A percentile compares a stretch with the other conserved stretches of the same genome.
These are phyloP conservation scores for Styela plicata DNA, from an alignment of 23 tunicate genomes.

Conservation along the genomic window DNA sequence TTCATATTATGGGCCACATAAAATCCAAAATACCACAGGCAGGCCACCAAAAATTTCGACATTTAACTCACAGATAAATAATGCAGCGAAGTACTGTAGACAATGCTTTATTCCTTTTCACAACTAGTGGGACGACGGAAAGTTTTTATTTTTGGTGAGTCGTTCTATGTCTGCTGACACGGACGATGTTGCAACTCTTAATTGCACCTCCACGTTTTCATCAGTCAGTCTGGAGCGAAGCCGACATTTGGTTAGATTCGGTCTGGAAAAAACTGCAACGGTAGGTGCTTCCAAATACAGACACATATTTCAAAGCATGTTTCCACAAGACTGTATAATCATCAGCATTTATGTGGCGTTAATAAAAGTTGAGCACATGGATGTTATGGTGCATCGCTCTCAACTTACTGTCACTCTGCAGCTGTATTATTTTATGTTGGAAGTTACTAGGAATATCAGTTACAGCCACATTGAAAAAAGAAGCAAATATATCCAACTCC, in stretches of 20 bases:
- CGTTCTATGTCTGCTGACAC: neutral
- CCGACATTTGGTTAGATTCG: conserved; percentile 14
- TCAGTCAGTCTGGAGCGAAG: conserved; percentile 15
- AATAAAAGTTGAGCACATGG: conserved; percentile 16
- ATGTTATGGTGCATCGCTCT: too few relatives aligned
- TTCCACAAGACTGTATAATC: conserved; percentile 11
- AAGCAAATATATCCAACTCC: conserved; percentile 61
- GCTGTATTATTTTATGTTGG: too few relatives aligned
- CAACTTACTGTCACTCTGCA: too few relatives aligned
- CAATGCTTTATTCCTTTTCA: too few relatives aligned
- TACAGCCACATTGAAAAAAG: conserved; percentile 60
- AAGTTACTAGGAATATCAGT: too few relatives aligned
- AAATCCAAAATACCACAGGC: too few relatives aligned
- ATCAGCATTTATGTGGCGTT: neutral
- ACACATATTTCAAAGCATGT: conserved; percentile 6
- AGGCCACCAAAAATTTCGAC: too few relatives aligned
- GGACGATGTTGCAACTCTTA: conserved; percentile 25
- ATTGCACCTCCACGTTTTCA: conserved; percentile 14
- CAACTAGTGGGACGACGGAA: neutral
- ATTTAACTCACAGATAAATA: too few relatives aligned
- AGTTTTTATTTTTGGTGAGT: too few relatives aligned
- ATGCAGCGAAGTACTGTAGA: too few relatives aligned
- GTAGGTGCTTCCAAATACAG: conserved; percentile 27
- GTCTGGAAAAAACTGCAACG: conserved; percentile 12
- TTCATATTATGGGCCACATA: too few relatives aligned